Evolutionary conservation across 2,113 vertebrate genomes (phyloP).

Genomic region (Cryptotis parvus): DNA sequence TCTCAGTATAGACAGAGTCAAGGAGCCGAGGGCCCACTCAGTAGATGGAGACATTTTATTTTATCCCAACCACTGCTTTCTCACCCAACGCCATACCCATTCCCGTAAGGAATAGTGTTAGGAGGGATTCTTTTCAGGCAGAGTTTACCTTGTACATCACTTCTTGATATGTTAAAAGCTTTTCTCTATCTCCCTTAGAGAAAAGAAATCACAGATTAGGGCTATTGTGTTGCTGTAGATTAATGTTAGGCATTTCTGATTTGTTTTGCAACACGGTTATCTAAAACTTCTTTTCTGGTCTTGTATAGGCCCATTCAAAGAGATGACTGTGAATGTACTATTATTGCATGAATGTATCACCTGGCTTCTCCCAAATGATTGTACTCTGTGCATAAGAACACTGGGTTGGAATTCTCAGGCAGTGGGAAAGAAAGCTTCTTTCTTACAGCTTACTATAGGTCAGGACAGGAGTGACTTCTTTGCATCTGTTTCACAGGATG

Average conservation of each 20-base stretch:
- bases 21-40: slow-evolving; percentile 48
- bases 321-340: neutral
- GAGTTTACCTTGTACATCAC: neutral
- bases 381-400: neutral
- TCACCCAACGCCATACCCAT: neutral
- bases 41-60: slow-evolving; percentile 22
- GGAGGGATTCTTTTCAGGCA: neutral
- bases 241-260: neutral
- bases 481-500: neutral
- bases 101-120: neutral
- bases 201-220: neutral
- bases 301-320: slow-evolving; percentile 4
- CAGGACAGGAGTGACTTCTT: neutral
- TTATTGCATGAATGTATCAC: neutral
- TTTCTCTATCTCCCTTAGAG: neutral
- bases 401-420: neutral
- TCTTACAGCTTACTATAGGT: neutral
- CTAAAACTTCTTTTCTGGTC: neutral
- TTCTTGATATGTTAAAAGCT: neutral
- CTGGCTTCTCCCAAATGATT: neutral
- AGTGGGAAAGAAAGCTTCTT: slow-evolving; percentile 33
- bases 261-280: neutral
- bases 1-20: slow-evolving; percentile 51
- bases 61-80: neutral
- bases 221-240: neutral